A percentile compares a stretch with the other conserved stretches of the same genome.
Conservation (phyloP, 2,888 invertebrate species). For the Sarcophaga carnaria region DNA sequence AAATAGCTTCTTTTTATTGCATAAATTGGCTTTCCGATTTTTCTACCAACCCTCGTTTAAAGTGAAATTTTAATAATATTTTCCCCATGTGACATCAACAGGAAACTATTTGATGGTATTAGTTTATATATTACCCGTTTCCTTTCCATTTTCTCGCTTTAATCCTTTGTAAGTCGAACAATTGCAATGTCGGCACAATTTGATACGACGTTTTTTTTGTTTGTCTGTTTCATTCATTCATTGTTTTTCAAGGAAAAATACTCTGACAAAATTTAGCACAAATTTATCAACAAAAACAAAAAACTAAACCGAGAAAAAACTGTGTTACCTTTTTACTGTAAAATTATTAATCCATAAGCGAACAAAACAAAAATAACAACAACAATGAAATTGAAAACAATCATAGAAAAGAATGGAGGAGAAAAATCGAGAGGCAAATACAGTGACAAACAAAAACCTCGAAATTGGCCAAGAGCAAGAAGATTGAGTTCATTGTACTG, state of each 20-base stretch:
- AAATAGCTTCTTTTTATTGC: no score
- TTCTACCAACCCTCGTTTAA: not conserved
- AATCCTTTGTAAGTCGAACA: conserved; percentile 40
- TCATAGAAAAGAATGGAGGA: not conserved
- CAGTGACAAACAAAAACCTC: conserved; percentile 17
- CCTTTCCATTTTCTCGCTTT: not conserved
- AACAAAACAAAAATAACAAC: conserved; percentile 4
- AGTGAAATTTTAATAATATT: not conserved
- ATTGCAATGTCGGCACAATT: conserved; percentile 33
- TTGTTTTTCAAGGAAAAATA: not conserved
- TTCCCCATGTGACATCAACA: not conserved
- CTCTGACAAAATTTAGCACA: not conserved
- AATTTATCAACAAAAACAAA: not conserved
- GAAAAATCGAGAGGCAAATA: not conserved
- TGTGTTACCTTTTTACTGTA: not conserved
- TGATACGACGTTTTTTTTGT: not conserved
- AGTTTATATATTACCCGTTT: not conserved
- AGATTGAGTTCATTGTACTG: conserved; percentile 55
- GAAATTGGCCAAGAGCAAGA: conserved; percentile 52
- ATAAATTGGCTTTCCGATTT: not conserved
- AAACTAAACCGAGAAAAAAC: not conserved
- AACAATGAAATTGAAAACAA: conserved; percentile 20
- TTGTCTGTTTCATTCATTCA: not conserved
- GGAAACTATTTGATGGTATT: not conserved
- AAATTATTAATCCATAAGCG: not conserved